These are phyloP conservation scores for Microctenopoma lineatum DNA, from an alignment of 2,797 vertebrate genomes.

Conservation along the genomic window DNA sequence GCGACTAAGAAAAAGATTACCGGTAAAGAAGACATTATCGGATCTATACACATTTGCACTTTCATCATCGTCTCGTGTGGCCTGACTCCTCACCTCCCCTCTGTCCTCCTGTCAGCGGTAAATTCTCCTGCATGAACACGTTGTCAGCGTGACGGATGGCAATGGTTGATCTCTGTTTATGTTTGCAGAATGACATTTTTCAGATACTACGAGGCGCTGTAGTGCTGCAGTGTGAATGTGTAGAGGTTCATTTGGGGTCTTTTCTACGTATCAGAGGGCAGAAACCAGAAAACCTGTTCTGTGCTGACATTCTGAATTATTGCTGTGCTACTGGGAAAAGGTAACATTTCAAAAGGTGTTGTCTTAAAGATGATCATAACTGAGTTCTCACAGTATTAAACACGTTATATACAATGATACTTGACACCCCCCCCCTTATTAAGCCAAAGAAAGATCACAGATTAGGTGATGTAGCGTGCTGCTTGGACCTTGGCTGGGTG, in stretches of 20 bases:
- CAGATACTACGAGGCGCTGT: background rate
- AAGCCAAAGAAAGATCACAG: background rate
- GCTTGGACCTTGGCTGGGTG: background rate
- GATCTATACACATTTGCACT: slow-evolving; percentile 29
- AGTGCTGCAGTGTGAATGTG: slow-evolving; percentile 20
- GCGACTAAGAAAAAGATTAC: slow-evolving; percentile 13
- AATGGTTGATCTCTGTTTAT: slow-evolving; percentile 27
- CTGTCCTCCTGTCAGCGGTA: slow-evolving; percentile 43
- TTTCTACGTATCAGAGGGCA: background rate
- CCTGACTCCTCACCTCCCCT: slow-evolving; percentile 14
- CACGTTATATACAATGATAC: background rate
- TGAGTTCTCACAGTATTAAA: background rate
- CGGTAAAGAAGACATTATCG: slow-evolving; percentile 24
- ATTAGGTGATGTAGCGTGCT: background rate
- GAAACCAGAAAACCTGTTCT: background rate
- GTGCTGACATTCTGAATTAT: background rate
- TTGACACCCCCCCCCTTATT: background rate
- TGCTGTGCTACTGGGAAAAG: background rate
- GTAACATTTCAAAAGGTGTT: slow-evolving; percentile 5
- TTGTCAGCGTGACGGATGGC: slow-evolving; percentile 49
- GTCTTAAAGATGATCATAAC: background rate
- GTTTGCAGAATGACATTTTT: slow-evolving; percentile 29
- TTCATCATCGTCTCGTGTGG: slow-evolving; percentile 24
- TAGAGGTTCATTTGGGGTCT: background rate
- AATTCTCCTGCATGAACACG: slow-evolving; percentile 41